Percentiles rank a stretch among this genome's conserved stretches.
Evolutionary conservation across 2,797 vertebrate species (phyloP).

Genomic region (Pangasius larnaudii): DNA sequence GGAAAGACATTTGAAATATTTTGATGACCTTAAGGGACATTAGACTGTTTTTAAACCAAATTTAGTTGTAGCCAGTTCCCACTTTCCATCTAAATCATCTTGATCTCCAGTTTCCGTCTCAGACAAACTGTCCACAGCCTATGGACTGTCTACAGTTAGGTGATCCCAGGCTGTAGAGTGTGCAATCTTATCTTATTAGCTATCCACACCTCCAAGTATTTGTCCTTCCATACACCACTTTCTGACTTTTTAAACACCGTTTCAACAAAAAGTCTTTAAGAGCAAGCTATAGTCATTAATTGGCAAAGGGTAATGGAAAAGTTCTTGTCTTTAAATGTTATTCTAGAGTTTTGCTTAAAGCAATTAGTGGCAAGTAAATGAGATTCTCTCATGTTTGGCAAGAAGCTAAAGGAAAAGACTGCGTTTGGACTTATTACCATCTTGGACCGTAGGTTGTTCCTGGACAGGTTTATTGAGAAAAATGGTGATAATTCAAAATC

Average conservation of each 20-base stretch:
- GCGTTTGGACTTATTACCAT: neutral
- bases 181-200: neutral
- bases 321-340: neutral
- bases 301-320: neutral
- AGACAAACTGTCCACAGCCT: neutral
- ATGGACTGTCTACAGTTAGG: neutral
- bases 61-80: neutral
- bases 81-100: neutral
- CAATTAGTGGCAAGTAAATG: neutral
- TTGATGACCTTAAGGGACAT: neutral
- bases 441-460: neutral
- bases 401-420: neutral
- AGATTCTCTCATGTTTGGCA: neutral
- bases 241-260: neutral
- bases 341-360: neutral
- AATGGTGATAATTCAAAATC: neutral
- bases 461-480: too few relatives aligned
- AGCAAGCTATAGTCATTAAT: neutral
- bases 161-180: neutral
- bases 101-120: slow-evolving; percentile 3
- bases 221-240: neutral
- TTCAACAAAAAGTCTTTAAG: neutral
- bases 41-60: neutral
- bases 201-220: neutral
- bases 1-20: neutral